phyloP scores from a whole-genome alignment of 2,113 vertebrate species.

The Aldabrachelys gigantea region DNA sequence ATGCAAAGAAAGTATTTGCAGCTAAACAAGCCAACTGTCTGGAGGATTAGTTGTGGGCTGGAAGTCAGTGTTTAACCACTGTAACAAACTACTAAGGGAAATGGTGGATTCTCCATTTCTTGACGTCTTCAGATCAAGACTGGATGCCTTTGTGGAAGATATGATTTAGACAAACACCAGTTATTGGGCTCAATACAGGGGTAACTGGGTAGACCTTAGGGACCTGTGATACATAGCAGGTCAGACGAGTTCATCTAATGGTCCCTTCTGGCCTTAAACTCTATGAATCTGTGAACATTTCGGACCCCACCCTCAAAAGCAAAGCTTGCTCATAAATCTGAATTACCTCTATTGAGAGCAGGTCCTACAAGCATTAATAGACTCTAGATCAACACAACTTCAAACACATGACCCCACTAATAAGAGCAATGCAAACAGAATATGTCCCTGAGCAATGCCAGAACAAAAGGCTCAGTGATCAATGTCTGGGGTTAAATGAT shows the following conservation, averaged over 20 bases:
- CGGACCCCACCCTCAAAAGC: background rate
- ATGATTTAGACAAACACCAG: background rate
- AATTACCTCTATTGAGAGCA: background rate
- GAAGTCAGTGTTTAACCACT: background rate
- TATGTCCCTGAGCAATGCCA: conserved; percentile 19
- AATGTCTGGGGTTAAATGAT: conserved; percentile 32
- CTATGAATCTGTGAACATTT: background rate
- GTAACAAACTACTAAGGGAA: background rate
- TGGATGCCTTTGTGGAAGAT: background rate
- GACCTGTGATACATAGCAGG: background rate
- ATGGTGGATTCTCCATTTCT: background rate
- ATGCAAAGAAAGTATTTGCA: background rate
- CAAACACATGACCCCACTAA: background rate
- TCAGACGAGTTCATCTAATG: background rate
- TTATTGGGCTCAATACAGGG: background rate
- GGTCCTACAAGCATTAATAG: background rate
- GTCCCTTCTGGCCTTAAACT: background rate
- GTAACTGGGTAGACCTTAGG: background rate
- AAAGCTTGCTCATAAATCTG: conserved; percentile 15
- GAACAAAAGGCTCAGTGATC: background rate
- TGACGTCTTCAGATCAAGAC: background rate
- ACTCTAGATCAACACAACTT: background rate
- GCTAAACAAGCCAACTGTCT: background rate
- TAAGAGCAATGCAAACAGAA: conserved; percentile 8
- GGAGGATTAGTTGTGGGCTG: background rate